phyloP scores from a whole-genome alignment of 2,888 invertebrate genomes.

The Ypsolopha sequella region DNA sequence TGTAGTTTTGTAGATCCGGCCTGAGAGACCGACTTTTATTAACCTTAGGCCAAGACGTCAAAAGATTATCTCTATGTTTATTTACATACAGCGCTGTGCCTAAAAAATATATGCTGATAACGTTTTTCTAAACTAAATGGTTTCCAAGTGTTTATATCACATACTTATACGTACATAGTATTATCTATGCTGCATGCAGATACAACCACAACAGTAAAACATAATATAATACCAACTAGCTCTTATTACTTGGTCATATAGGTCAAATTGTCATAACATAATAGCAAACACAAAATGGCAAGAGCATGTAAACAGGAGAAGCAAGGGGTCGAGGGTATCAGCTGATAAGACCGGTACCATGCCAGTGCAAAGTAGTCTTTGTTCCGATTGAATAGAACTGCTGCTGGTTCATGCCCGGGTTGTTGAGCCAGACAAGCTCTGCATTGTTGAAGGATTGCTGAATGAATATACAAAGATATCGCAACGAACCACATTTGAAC shows the following conservation, averaged over 20 bases:
- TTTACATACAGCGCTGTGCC: background rate
- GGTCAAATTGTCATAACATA: background rate
- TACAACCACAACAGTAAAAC: too few species aligned
- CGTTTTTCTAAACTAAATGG: background rate
- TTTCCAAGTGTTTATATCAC: too few species aligned
- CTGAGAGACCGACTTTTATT: background rate
- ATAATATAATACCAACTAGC: background rate
- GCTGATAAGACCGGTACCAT: constrained; percentile 44
- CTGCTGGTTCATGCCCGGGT: constrained; percentile 19
- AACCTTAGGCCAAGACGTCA: background rate
- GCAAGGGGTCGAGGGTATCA: constrained; percentile 59
- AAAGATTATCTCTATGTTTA: background rate
- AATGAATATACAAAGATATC: too few species aligned
- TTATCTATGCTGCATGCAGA: too few species aligned
- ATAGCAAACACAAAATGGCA: constrained; percentile 8
- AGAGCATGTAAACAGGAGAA: constrained; percentile 18
- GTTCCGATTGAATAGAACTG: background rate
- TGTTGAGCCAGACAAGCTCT: constrained; percentile 29
- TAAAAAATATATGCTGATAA: background rate
- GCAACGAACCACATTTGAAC: too few species aligned
- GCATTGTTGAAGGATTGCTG: background rate
- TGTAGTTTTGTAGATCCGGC: background rate
- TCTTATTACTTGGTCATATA: background rate
- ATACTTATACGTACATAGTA: too few species aligned
- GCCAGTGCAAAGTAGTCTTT: background rate